Conservation (phyloP, 2,888 invertebrate genomes). For the Perithous albicinctus region DNA sequence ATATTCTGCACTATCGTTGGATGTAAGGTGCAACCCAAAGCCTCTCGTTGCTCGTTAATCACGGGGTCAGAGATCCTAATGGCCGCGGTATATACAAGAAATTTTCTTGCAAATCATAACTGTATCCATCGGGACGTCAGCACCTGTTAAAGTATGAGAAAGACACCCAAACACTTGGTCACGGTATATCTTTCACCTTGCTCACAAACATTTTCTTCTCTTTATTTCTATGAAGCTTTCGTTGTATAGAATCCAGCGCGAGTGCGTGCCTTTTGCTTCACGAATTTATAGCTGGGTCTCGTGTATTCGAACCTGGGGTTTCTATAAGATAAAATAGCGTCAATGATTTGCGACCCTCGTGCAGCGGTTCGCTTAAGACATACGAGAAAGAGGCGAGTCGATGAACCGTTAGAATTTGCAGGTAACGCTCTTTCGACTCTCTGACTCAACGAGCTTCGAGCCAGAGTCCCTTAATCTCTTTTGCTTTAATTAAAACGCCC, state of each 20-base stretch:
- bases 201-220: slow-evolving; percentile 3
- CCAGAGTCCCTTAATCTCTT: slow-evolving; percentile 18
- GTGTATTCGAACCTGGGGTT: slow-evolving; percentile 22
- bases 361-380: neutral
- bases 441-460: slow-evolving; percentile 26
- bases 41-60: slow-evolving; percentile 21
- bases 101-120: slow-evolving; percentile 58
- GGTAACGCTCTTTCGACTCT: slow-evolving; percentile 38
- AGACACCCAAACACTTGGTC: slow-evolving; percentile 2
- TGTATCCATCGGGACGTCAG: slow-evolving; percentile 52
- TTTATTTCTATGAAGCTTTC: neutral
- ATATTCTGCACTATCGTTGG: neutral
- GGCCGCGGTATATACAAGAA: slow-evolving; percentile 31
- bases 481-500: slow-evolving; percentile 19
- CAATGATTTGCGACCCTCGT: slow-evolving; percentile 52
- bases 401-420: slow-evolving; percentile 55
- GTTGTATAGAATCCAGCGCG: neutral
- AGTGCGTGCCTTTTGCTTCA: slow-evolving; percentile 8
- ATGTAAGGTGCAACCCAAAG: neutral
- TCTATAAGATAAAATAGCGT: slow-evolving; percentile 48
- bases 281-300: slow-evolving; percentile 37
- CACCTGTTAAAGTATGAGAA: slow-evolving; percentile 53
- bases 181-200: neutral
- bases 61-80: slow-evolving; percentile 4
- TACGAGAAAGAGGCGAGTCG: slow-evolving; percentile 27